A percentile compares a stretch with the other conserved stretches of the same genome.
Evolutionary conservation across 2,797 vertebrate genomes (phyloP).

Genomic region (Rhynchonycteris naso): DNA sequence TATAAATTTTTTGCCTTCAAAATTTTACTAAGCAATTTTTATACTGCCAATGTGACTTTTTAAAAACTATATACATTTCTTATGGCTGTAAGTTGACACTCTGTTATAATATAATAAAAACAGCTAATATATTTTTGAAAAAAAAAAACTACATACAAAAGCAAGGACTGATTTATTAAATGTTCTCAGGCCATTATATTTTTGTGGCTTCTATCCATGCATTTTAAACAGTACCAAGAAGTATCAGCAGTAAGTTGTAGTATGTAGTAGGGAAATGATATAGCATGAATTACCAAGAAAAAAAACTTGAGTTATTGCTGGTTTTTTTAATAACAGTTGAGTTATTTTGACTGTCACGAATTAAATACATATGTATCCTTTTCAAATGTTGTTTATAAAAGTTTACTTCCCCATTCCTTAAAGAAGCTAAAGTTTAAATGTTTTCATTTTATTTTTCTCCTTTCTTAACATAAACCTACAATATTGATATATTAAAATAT

Average conservation of each 20-base stretch:
- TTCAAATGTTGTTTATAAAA: neutral
- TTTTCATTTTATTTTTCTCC: neutral
- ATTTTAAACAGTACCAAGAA: neutral
- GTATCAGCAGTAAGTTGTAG: neutral
- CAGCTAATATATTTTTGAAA: too few species aligned
- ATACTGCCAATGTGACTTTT: neutral
- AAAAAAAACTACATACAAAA: neutral
- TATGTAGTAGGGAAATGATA: neutral
- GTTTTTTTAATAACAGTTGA: constrained; percentile 76
- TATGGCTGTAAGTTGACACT: too few species aligned
- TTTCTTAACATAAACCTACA: neutral
- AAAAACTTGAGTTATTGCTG: neutral
- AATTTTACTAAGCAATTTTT: neutral
- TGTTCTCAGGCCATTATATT: neutral
- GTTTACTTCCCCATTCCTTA: constrained; percentile 55
- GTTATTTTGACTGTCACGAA: constrained; percentile 72
- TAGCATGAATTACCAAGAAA: neutral
- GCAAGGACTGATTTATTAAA: neutral
- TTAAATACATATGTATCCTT: constrained; percentile 71
- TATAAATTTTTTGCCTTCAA: neutral
- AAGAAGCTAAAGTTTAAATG: neutral
- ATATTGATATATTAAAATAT: neutral
- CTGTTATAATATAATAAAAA: too few species aligned
- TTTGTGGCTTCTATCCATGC: neutral
- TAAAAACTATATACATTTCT: neutral